phyloP scores from a whole-genome alignment of 2,797 vertebrate species.

The Xyrichtys novacula region DNA sequence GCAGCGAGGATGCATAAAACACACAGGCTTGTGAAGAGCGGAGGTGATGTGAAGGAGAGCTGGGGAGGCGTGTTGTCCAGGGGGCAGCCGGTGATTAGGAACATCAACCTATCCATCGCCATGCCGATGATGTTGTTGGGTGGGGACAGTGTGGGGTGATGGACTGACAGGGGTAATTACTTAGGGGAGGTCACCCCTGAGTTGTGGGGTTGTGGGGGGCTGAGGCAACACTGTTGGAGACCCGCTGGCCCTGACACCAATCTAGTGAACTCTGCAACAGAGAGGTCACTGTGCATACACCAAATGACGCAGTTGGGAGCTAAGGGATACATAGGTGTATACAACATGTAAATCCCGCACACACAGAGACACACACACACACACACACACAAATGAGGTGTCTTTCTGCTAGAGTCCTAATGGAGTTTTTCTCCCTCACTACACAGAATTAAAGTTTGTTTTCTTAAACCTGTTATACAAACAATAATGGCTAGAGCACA shows the following conservation, averaged over 20 bases:
- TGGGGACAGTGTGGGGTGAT: conserved; percentile 58
- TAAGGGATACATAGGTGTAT: conserved; percentile 15
- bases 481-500: too few relatives aligned
- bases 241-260: conserved; percentile 51
- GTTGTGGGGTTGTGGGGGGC: conserved; percentile 52
- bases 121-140: conserved; percentile 68
- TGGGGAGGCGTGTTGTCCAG: conserved; percentile 59
- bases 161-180: conserved; percentile 79
- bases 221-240: conserved; percentile 40
- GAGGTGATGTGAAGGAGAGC: conserved; percentile 70
- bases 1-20: conserved; percentile 51
- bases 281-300: conserved; percentile 54
- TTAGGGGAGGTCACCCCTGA: conserved; percentile 66
- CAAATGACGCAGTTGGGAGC: conserved; percentile 30
- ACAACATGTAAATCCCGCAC: conserved; percentile 26
- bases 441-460: too few relatives aligned
- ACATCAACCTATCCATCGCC: conserved; percentile 72
- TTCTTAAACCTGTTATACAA: too few relatives aligned
- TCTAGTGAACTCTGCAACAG: conserved; percentile 64
- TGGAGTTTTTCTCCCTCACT: neutral
- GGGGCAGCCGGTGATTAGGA: conserved; percentile 75
- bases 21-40: conserved; percentile 37
- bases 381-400: neutral
- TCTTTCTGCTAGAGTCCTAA: too few relatives aligned
- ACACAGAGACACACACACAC: conserved; percentile 15